Evolutionary conservation across 2,113 vertebrate species (phyloP), one percentile per base, ranked within the genome.

Genomic region (Conger conger): DNA sequence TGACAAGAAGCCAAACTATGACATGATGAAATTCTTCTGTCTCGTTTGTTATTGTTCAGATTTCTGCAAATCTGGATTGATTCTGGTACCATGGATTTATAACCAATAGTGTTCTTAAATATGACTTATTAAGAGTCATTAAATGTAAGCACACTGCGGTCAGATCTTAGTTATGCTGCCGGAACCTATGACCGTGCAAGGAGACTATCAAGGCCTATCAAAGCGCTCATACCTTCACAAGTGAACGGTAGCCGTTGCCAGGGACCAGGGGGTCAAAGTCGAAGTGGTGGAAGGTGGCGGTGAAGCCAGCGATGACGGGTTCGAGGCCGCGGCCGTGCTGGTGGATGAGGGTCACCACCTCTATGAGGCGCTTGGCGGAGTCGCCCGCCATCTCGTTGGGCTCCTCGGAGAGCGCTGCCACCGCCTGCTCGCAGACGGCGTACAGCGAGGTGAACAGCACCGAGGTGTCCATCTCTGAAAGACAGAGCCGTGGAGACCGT

Each of bases 221-320:
- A 4, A 2, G 38, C 40, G 6, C 40, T 5, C 57, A 33, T 81
- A 91, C 91, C 89, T 96, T 95, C 3, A 94, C 91, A 76, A 96
- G 92, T 77, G 95, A 95, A 53, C 95, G 96, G 90, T 94, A 96
- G 3, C 96, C 96, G 0, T 96, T 96, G 53, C 91, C 96, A 0
- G 94, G 95, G 0, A 95, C 96, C 54, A 92, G 85, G 7, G 92
- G 45, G n/a, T 96, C 95, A 86, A 96, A 90, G 93, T 96, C 95
- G 17, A 94, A 96, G 89, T 92, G 89, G 82, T 95, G 94, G 0
- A 92, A 95, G 33, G 94, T 78, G 0, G 91, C 38, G 81, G 93
- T 85, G 23, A 96, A 90, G 86, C 84, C 89, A 27, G 82, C 76
- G 38, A 96, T 87, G 8, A 91, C 27, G 0, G 94, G 93, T 85